These are phyloP conservation scores for Cladopsammia gracilis DNA, from an alignment of 64 coral and sea anemone species.

Conservation along the genomic window DNA sequence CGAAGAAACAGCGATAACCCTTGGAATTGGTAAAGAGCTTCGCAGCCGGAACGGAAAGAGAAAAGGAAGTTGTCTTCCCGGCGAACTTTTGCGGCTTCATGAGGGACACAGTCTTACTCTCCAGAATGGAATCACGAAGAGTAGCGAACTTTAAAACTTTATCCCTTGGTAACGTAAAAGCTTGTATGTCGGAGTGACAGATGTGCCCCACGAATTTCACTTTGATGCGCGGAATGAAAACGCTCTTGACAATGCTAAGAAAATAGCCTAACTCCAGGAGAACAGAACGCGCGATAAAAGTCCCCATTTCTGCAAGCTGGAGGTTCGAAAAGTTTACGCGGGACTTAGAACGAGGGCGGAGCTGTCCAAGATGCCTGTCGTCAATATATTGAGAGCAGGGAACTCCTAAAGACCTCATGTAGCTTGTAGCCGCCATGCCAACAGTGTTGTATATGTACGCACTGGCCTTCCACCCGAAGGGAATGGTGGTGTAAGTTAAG, in stretches of 20 bases:
- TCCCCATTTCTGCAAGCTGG: not conserved
- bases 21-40: not conserved
- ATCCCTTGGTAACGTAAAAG: slow-evolving; percentile 3
- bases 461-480: slow-evolving; percentile 14
- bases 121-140: not conserved
- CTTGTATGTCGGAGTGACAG: not conserved
- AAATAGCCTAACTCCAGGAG: slow-evolving; percentile 9
- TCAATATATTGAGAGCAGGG: slow-evolving; percentile 4
- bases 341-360: not conserved
- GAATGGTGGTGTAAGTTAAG: not conserved
- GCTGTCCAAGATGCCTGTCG: not conserved
- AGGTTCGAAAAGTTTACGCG: not conserved
- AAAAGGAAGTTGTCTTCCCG: slow-evolving; percentile 30
- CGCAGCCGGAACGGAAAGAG: not conserved
- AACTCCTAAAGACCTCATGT: not conserved
- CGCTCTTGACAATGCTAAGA: not conserved
- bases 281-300: not conserved
- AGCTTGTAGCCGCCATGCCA: not conserved
- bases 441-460: not conserved
- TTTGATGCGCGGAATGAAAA: not conserved
- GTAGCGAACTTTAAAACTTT: not conserved
- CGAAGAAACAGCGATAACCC: no score
- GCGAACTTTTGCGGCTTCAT: slow-evolving; percentile 28
- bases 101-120: not conserved
- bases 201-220: slow-evolving; percentile 1